These are phyloP conservation scores for Centropristis striata DNA, from an alignment of 2,113 vertebrate species.

Conservation along the genomic window DNA sequence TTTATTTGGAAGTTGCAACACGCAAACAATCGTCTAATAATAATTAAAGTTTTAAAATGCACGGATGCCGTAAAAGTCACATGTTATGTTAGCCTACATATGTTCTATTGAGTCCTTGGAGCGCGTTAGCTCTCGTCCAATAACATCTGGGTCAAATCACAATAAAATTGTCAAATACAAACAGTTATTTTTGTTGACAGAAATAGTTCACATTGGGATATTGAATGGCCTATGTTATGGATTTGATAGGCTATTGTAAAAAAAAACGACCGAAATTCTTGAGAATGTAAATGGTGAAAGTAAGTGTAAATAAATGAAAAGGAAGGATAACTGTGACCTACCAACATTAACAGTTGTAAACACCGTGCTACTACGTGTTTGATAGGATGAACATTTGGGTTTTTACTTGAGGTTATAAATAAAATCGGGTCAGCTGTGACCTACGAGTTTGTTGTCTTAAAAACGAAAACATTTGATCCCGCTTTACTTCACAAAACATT, in stretches of 20 bases:
- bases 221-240: too few relatives aligned
- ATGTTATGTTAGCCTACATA: too few relatives aligned
- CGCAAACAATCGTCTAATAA: background rate
- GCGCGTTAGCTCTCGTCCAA: background rate
- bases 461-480: background rate
- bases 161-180: background rate
- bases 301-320: background rate
- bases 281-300: background rate
- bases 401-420: background rate
- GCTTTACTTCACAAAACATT: background rate
- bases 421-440: background rate
- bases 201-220: too few relatives aligned
- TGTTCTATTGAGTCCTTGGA: background rate
- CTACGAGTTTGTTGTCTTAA: background rate
- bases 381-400: background rate
- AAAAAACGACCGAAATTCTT: background rate
- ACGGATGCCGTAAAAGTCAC: background rate
- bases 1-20: background rate
- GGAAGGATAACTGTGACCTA: background rate
- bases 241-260: background rate
- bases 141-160: too few relatives aligned
- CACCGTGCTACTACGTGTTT: too few relatives aligned
- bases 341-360: background rate
- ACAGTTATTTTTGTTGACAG: too few relatives aligned
- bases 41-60: background rate